Evolutionary conservation across 2,888 invertebrate genomes (phyloP), one percentile per base, ranked within the genome.

Genomic region (Heliconius cydno): DNA sequence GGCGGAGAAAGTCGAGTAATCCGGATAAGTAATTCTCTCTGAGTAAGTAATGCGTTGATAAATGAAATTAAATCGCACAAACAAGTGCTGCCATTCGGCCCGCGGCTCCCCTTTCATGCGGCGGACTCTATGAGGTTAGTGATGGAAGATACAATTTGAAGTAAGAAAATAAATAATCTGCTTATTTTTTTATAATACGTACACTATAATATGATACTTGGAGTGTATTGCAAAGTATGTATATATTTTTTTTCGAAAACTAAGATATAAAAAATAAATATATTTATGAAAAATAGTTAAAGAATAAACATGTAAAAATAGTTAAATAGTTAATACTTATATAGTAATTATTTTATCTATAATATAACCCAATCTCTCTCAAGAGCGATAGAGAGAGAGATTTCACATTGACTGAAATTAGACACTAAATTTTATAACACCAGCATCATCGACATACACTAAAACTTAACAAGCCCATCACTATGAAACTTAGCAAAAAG

Each of bases 1-100:
- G 85, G 85, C 85, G 87, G 88, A 90, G 87, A 86, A 89, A 88
- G 88, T 86, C 86, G 88, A 87, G 92, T 95, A 94, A 95, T 94
- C 94, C 93, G 87, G 90, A 88, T 94, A 94, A 94, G 94, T 94
- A 94, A 94, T 94, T 93, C 94, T 90, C 90, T 91, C 92, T 90
- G 90, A 91, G 94, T 93, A 94, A 94, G 94, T 94, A 95, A 95
- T 95, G 94, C 94, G 94, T 88, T 95, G 94, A 95, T 95, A 94
- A 95, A 95, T 95, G 94, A 94, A 95, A 95, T 95, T 95, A 95
- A 95, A 95, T 95, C 94, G 94, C 94, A 94, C 94, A 95, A 95
- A 95, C 94, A 94, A 94, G 93, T 92, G 94, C 91, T 88, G 89
- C 90, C 89, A 87, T 88, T 88, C 87, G 89, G 86, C 90, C 91